Base-by-base conservation (phyloP, 2,888 invertebrate species). In the Junonia oenone region DNA sequence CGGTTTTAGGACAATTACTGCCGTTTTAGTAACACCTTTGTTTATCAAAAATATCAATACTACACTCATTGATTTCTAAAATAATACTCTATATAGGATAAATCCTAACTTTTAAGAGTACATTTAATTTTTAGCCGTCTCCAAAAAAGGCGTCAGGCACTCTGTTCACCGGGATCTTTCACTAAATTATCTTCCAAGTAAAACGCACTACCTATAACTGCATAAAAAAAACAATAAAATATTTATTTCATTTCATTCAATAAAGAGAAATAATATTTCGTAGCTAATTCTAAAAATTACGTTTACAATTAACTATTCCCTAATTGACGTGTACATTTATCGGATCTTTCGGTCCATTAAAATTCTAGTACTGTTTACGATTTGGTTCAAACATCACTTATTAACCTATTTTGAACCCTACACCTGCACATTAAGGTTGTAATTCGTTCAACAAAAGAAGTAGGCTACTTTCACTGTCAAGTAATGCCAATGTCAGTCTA, bases 401-500 rank as follows among this genome's bases (percentile, higher is more conserved):
- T 31, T 19, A 11, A n/a, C 6, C 14, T 15, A 46, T 37, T 49
- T 38, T 31, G 26, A 14, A 62, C 29, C 64, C 31, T 31, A 62
- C 62, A 55, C 55, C 56, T 55, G 19, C 0, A 0, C 6, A 6
- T 65, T 49, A 71, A 53, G 59, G 63, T 66, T 49, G 15, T 35
- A 11, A 69, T 68, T 62, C 9, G 17, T 33, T 14, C 49, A 60
- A 31, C 2, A 26, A 19, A 5, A 62, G 63, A 49, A 63, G 56
- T 65, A 69, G 66, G 68, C 65, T 76, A 85, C 85, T 86, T 86
- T 87, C 87, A 82, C 86, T 80, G 72, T 73, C 27, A 55, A 55
- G 78, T 81, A 83, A 77, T 85, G 78, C 79, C 87, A 88, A 87
- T 88, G 87, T 87, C 87, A 88, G 79, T 47, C 76, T 77, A 81